These are phyloP conservation scores for Diorhabda elongata DNA, from an alignment of 1,140 invertebrate genomes.

Conservation along the genomic window DNA sequence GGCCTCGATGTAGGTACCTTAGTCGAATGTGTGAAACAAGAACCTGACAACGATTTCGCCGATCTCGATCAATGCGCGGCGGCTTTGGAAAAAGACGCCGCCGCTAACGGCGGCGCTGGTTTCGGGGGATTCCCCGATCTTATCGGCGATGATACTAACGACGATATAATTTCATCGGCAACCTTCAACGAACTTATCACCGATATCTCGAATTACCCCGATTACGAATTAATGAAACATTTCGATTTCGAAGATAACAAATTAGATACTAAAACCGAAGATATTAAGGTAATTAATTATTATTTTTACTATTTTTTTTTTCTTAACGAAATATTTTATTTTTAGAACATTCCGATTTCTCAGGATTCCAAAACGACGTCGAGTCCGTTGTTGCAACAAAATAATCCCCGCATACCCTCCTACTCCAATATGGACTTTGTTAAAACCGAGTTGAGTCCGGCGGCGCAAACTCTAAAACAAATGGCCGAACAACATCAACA, in stretches of 20 bases:
- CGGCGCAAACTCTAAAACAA: conserved; percentile 89
- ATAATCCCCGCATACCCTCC: conserved; percentile 41
- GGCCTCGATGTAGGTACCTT: conserved; percentile 54
- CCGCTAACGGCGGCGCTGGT: conserved; percentile 63
- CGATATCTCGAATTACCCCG: conserved; percentile 77
- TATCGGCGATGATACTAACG: conserved; percentile 76
- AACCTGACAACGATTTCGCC: conserved; percentile 75
- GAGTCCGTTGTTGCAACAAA: conserved; percentile 33
- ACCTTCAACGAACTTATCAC: conserved; percentile 85
- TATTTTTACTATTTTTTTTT: conserved; percentile 17
- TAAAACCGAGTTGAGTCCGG: conserved; percentile 73
- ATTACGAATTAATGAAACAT: conserved; percentile 78
- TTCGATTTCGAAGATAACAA: conserved; percentile 65
- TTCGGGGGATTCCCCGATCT: conserved; percentile 74
- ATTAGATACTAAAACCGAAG: conserved; percentile 48
- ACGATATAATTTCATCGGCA: conserved; percentile 75
- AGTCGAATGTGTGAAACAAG: conserved; percentile 81
- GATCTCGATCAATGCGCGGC: conserved; percentile 76
- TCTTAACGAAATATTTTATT: not conserved
- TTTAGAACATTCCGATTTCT: conserved; percentile 26
- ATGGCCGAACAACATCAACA: conserved; percentile 96
- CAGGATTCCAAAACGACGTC: conserved; percentile 32
- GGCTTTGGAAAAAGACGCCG: conserved; percentile 74
- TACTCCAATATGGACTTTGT: conserved; percentile 53
- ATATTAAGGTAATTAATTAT: conserved; percentile 41